Evolutionary conservation across 2,113 vertebrate genomes (phyloP), one percentile per base, ranked within the genome.

Genomic region (Puntigrus tetrazona): DNA sequence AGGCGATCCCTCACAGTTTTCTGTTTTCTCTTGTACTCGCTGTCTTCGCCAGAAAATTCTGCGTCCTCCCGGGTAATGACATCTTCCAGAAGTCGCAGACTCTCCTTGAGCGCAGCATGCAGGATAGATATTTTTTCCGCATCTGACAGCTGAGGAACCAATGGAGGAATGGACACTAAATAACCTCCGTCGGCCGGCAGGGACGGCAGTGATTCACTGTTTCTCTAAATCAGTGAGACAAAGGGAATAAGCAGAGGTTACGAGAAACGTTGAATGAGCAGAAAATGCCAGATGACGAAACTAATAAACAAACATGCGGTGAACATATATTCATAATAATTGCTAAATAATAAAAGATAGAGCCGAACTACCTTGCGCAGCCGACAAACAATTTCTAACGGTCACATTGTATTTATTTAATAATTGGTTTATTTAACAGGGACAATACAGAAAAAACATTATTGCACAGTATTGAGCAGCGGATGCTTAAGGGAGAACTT

Each of bases 21-120:
- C 47, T 87, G 90, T 85, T 89, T 82, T 29, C 76, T 91, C 79
- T 90, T 88, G 31, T 95, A 95, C 4, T 94, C 89, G 0, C 82
- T 86, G 43, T 77, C 90, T 10, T 25, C 84, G 3, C 50, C 63
- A 0, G 88, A 88, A 43, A 94, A 83, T 50, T 91, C 88, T 52
- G 81, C 83, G 1, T 94, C 90, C 84, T 94, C 93, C 79, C 82
- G 90, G 78, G 84, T 25, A 2, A 94, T 90, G 82, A 90, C 93
- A 31, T 85, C 84, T 70, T 94, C 93, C 90, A 95, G 79, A 38
- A 94, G 82, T 69, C 59, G 76, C 34, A 78, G 88, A 83, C 94
- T 94, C 88, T 92, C 92, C 0, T 88, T 81, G 80, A 95, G 90
- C 9, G 94, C 94, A 0, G 92, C 91, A 80, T 93, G 89, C 72